phyloP scores from a whole-genome alignment of 2,113 vertebrate genomes.

The Sclerurus mexicanus region DNA sequence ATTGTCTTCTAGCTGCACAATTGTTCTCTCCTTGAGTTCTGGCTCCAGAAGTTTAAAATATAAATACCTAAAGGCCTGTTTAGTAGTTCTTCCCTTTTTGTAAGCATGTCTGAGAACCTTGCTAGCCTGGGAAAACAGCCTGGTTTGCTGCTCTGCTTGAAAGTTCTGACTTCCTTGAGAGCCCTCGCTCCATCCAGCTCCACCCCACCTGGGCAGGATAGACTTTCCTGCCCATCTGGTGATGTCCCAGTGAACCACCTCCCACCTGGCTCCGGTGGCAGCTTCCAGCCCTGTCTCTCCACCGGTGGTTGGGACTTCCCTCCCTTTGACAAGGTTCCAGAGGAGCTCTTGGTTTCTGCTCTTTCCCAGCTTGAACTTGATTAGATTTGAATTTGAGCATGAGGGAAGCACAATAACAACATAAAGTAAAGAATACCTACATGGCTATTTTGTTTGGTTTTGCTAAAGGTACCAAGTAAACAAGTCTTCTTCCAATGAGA shows the following conservation, averaged over 20 bases:
- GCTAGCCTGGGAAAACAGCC: neutral
- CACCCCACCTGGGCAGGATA: neutral
- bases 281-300: neutral
- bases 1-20: neutral
- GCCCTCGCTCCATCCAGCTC: neutral
- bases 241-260: neutral
- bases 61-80: neutral
- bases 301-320: fast-evolving
- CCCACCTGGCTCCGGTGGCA: neutral
- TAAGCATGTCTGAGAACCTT: neutral
- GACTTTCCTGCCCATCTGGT: neutral
- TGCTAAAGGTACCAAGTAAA: neutral
- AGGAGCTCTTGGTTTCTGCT: neutral
- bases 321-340: neutral
- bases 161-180: neutral
- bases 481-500: neutral
- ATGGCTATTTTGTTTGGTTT: neutral
- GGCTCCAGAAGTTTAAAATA: neutral
- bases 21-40: neutral
- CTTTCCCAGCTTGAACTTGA: neutral
- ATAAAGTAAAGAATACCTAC: neutral
- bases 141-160: neutral
- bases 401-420: neutral
- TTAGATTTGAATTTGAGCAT: neutral
- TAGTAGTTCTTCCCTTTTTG: neutral